Evolutionary conservation across 2,113 vertebrate species (phyloP), one percentile per base, ranked within the genome.

Genomic region (Phainopepla nitens): DNA sequence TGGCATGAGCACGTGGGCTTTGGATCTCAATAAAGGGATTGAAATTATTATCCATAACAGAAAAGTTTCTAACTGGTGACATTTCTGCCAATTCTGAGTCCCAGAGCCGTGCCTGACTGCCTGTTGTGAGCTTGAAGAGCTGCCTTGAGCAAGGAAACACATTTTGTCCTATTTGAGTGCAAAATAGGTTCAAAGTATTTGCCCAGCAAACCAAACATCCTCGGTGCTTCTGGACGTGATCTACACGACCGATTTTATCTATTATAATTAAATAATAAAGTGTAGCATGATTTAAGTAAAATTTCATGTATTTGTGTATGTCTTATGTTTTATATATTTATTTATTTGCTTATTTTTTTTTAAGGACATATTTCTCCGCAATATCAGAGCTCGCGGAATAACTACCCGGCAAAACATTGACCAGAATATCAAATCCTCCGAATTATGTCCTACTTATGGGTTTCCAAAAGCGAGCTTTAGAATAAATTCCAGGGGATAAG

Each of bases 381-480:
- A 12, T 18, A 56, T 41, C 61, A 54, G 35, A 69, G 66, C 87
- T 97, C 83, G 39, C 12, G 17, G 82, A 92, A 90, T 94, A 97
- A 96, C 93, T 75, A 53, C 94, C 69, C 47, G 80, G 87, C 84
- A 61, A 94, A 97, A 87, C 90, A 96, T 93, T 90, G 96, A 96
- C 83, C 85, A 72, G 96, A 96, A 96, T 88, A 96, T 54, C 81
- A 98, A 97, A 98, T 97, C 97, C 97, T 93, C 88, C 0, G 44
- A 98, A 96, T 98, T 97, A 97, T 86, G 95, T 62, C 88, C 94
- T 98, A 96, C 97, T 98, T 98, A 98, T 76, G 96, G 94, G 89
- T 97, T 98, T 98, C 97, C 96, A 97, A 98, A 98, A 97, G 96
- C 24, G 1, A 90, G 97, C 97, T 98, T 98, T 98, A 97, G 93